Evolutionary conservation across 2,888 invertebrate genomes (phyloP).

Genomic region (Perizoma flavofasciatum): DNA sequence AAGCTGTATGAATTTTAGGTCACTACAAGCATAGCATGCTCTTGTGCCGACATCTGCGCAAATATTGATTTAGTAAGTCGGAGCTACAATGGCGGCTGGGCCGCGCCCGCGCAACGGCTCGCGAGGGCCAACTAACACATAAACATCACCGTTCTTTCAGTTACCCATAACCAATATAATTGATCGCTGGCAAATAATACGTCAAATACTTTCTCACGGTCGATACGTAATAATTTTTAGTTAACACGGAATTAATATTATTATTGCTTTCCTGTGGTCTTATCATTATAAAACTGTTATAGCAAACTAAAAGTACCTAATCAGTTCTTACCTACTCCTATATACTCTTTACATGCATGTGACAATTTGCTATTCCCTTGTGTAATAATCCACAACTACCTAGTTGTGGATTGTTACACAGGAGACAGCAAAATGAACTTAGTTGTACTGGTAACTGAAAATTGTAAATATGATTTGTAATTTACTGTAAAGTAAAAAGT

Average conservation of each 20-base stretch:
- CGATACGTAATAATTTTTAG: conserved; percentile 19
- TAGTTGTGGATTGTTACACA: no score
- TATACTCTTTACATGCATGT: no score
- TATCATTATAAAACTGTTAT: neutral
- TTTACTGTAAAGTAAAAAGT: no score
- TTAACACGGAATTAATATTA: conserved; percentile 1
- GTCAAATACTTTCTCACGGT: conserved; percentile 50
- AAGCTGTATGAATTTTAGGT: conserved; percentile 84
- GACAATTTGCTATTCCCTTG: no score
- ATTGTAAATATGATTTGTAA: no score
- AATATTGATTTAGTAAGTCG: conserved; percentile 84
- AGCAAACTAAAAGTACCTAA: no score
- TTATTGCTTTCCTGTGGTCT: neutral
- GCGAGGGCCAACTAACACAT: conserved; percentile 41
- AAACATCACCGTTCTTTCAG: conserved; percentile 54
- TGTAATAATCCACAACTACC: no score
- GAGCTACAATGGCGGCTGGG: conserved; percentile 68
- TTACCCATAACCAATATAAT: conserved; percentile 51
- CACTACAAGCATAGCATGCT: conserved; percentile 80
- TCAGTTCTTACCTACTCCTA: no score
- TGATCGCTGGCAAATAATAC: conserved; percentile 53
- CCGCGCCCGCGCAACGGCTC: conserved; percentile 44
- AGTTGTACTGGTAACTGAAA: no score
- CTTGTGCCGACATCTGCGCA: conserved; percentile 82
- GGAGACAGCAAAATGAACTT: no score